Base-by-base conservation (phyloP, 2,888 invertebrate genomes). In the Bimastos eiseni region DNA sequence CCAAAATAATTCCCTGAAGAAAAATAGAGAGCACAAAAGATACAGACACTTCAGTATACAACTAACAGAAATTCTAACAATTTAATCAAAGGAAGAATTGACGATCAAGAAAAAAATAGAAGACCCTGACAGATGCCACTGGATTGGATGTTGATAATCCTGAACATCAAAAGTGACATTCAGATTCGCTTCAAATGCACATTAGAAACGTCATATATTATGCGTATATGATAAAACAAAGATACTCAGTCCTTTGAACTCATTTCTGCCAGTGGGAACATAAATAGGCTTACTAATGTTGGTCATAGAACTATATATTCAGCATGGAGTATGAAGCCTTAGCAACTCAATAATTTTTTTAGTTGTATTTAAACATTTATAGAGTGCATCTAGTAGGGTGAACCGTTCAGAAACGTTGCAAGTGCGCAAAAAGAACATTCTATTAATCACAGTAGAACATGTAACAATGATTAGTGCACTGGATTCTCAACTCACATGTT, bases 1-100 rank as follows among this genome's bases (percentile, higher is more conserved):
- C 99, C 93, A 99, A 96, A 98, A 99, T 98, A 93, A 99, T 99
- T 92, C 99, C 99, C 95, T 95, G 93, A 89, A 94, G 30, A 49
- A 89, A 37, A 86, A 70, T 0, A n/a, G 11, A 30, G n/a, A 70
- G 70, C 30, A 70, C 30, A 49, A n/a, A n/a, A 70, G n/a, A n/a
- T 70, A 30, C 30, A 70, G 30, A 30, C 30, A 70, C 1, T 70
- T n/a, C 5, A 17, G n/a, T 13, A n/a, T 70, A 70, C 30, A 70
- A n/a, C 30, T n/a, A n/a, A 70, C 30, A 70, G 70, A 70, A 70
- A 70, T n/a, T n/a, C 1, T 70, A 70, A 70, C 11, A 70, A 17
- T 70, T n/a, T 30, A 1, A 70, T 70, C 70, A 70, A 70, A 70
- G 70, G n/a, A 70, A 70, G 70, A n/a, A 70, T n/a, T 8, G 70